Conservation (phyloP, 2,888 invertebrate genomes). For the Philopedon plagiatum region DNA sequence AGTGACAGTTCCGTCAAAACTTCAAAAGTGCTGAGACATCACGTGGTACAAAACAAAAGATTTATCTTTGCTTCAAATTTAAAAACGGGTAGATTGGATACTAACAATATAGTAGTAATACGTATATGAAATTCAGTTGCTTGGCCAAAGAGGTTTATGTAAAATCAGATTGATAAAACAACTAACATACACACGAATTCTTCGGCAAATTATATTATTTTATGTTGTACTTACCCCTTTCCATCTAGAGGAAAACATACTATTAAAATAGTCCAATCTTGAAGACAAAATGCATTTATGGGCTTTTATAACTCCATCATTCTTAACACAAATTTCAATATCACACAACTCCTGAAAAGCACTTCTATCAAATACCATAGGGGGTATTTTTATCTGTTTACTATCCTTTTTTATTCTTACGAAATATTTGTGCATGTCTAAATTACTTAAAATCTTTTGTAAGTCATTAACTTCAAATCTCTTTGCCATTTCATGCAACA, state of each 20-base stretch:
- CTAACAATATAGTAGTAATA: too few relatives aligned
- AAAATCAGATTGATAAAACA: too few relatives aligned
- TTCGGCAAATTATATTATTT: neutral
- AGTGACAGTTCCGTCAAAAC: too few relatives aligned
- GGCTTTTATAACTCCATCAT: constrained; percentile 71
- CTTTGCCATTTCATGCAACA: constrained; percentile 74
- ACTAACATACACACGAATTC: neutral
- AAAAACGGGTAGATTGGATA: too few relatives aligned
- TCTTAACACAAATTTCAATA: constrained; percentile 64
- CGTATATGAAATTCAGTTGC: too few relatives aligned
- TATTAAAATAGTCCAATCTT: constrained; percentile 87
- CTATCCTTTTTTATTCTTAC: constrained; percentile 52
- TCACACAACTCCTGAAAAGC: constrained; percentile 64
- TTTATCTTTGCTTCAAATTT: too few relatives aligned
- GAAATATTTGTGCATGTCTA: constrained; percentile 57
- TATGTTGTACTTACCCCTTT: constrained; percentile 73
- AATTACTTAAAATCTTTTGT: constrained; percentile 71
- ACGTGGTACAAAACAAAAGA: too few relatives aligned
- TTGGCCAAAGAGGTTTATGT: too few relatives aligned
- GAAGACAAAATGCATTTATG: constrained; percentile 88
- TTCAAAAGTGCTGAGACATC: too few relatives aligned
- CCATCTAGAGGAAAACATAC: constrained; percentile 88
- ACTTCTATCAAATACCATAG: constrained; percentile 48
- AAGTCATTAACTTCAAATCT: constrained; percentile 71
- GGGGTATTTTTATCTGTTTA: constrained; percentile 36